phyloP scores from a whole-genome alignment of 2,888 invertebrate species.

The Ephialtes manifestator region DNA sequence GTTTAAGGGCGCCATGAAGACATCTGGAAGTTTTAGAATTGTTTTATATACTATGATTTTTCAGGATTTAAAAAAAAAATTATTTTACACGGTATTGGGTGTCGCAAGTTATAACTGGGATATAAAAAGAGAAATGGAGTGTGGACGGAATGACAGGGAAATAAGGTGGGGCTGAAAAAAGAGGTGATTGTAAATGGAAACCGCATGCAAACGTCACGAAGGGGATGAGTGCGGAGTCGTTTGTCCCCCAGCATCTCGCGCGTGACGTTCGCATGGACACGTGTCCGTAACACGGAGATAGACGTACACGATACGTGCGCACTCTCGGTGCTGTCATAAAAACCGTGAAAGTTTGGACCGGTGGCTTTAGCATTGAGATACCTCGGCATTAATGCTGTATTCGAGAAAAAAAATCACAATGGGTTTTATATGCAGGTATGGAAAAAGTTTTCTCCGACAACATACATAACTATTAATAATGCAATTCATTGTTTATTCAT shows the following conservation, averaged over 20 bases:
- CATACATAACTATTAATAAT: neutral
- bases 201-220: slow-evolving; percentile 37
- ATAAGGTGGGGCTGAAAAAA: neutral
- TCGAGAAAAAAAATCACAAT: slow-evolving; percentile 6
- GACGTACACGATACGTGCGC: slow-evolving; percentile 10
- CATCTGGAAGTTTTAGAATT: neutral
- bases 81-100: neutral
- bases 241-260: slow-evolving; percentile 22
- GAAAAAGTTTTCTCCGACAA: slow-evolving; percentile 1
- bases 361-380: neutral
- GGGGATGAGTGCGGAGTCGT: slow-evolving; percentile 25
- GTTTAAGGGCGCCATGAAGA: no score
- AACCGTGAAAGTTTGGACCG: slow-evolving; percentile 15
- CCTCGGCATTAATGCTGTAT: neutral
- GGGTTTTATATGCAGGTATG: neutral
- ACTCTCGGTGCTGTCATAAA: slow-evolving; percentile 24
- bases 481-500: neutral
- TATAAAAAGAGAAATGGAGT: neutral
- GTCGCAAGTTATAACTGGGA: neutral
- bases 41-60: neutral
- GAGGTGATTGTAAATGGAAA: slow-evolving; percentile 25
- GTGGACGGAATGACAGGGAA: neutral
- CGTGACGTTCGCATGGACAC: slow-evolving; percentile 36
- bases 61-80: no score
- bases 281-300: slow-evolving; percentile 24